A percentile compares a stretch with the other conserved stretches of the same genome.
phyloP scores from a whole-genome alignment of 2,888 invertebrate genomes.

The Tipula helvola region DNA sequence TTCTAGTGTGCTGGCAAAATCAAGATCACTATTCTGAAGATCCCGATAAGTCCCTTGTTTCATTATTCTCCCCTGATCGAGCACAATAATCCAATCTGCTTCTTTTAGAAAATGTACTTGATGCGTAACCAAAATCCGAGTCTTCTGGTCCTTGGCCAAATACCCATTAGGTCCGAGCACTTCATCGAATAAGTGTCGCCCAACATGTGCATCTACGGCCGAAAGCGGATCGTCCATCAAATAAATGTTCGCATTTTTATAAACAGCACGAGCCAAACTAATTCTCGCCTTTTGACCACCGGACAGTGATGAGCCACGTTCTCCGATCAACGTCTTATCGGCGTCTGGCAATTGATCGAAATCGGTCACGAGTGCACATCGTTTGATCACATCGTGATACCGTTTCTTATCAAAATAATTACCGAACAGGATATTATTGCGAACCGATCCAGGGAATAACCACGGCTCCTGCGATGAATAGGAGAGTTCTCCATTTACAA shows the following conservation, averaged over 20 bases:
- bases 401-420: slow-evolving; percentile 42
- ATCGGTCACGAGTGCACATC: slow-evolving; percentile 31
- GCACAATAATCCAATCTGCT: slow-evolving; percentile 46
- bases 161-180: slow-evolving; percentile 45
- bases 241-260: slow-evolving; percentile 59
- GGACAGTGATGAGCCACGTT: slow-evolving; percentile 45
- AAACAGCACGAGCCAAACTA: slow-evolving; percentile 59
- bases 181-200: slow-evolving; percentile 59
- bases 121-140: slow-evolving; percentile 64
- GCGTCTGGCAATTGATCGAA: slow-evolving; percentile 32
- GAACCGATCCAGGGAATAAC: slow-evolving; percentile 48
- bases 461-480: slow-evolving; percentile 61
- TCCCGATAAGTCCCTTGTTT: slow-evolving; percentile 39
- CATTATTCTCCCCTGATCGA: slow-evolving; percentile 41
- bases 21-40: slow-evolving; percentile 36
- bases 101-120: slow-evolving; percentile 58
- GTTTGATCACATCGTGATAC: slow-evolving; percentile 40
- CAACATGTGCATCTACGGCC: slow-evolving; percentile 68
- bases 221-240: slow-evolving; percentile 69
- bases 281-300: slow-evolving; percentile 24
- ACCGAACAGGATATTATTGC: slow-evolving; percentile 67
- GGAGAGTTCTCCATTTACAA: slow-evolving; percentile 41
- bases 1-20: slow-evolving; percentile 41
- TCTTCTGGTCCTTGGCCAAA: slow-evolving; percentile 41
- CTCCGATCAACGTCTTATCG: slow-evolving; percentile 52